A percentile compares a stretch with the other conserved stretches of the same genome.
These are phyloP conservation scores for Caenorhabditis inopinata DNA, from an alignment of 1,140 invertebrate species.

Conservation along the genomic window DNA sequence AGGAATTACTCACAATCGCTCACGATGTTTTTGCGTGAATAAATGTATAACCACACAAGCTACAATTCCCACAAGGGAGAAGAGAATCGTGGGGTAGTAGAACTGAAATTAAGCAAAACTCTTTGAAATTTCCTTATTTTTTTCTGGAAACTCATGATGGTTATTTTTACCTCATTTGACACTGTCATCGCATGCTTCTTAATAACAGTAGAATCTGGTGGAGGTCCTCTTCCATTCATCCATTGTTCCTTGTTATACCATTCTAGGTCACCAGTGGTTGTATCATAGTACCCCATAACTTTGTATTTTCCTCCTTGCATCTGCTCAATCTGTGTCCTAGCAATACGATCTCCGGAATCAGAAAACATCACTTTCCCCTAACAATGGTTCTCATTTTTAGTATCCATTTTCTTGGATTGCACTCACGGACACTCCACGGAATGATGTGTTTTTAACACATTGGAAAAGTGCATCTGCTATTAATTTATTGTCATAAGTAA, in stretches of 20 bases:
- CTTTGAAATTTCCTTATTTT: no score
- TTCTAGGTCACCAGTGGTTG: conserved; percentile 86
- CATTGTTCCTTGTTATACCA: conserved; percentile 87
- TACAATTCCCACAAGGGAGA: conserved; percentile 75
- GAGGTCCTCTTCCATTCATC: conserved; percentile 72
- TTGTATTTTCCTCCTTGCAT: conserved; percentile 77
- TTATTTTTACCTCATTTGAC: conserved; percentile 29
- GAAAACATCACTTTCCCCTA: conserved; percentile 74
- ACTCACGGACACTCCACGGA: conserved; percentile 92
- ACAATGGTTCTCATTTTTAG: neutral
- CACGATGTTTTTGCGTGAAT: conserved; percentile 55
- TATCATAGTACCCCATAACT: conserved; percentile 93
- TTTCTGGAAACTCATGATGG: conserved; percentile 18
- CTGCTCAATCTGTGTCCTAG: conserved; percentile 97
- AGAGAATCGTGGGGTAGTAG: conserved; percentile 66
- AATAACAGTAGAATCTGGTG: conserved; percentile 63
- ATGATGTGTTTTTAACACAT: conserved; percentile 94
- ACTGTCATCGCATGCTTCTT: conserved; percentile 57
- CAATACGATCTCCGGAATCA: conserved; percentile 89
- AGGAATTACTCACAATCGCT: conserved; percentile 51
- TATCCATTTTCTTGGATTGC: conserved; percentile 49
- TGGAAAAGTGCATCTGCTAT: conserved; percentile 92
- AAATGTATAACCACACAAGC: conserved; percentile 65
- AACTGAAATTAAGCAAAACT: conserved; percentile 54
- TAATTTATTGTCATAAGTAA: conserved; percentile 92